Evolutionary conservation across 2,797 vertebrate genomes (phyloP), one percentile per base, ranked within the genome.

Genomic region (Numenius phaeopus): DNA sequence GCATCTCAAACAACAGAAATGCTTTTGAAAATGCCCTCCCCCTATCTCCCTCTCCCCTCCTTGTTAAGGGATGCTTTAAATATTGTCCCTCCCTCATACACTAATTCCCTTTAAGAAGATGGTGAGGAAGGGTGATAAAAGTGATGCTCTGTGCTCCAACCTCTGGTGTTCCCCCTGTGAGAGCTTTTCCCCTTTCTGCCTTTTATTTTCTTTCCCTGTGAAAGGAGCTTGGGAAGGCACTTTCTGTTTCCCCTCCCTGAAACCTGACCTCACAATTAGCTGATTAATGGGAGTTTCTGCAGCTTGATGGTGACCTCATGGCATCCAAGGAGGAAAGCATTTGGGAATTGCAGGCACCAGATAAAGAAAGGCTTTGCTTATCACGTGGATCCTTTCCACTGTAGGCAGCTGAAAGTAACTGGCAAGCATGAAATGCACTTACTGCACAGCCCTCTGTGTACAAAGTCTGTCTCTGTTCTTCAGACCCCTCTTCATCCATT

Each of bases 221-320:
- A 84, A 78, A 71, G 30, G 20, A 40, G 44, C 59, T 49, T 90
- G 46, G 73, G 40, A 71, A 73, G 58, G 54, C 2, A 2, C 50
- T 88, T 78, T 54, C 40, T 50, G 13, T 73, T 92, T 67, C 47
- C 14, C 42, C 22, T 20, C 30, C 21, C 82, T 77, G 93, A 84
- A 97, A 96, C 55, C 42, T 55, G 72, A 85, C 67, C 82, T 66
- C 44, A 26, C 9, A 80, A 54, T 39, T 49, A 69, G 62, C 59
- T 85, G 75, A 79, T 89, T 82, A 79, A 54, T 59, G 55, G 50
- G 34, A 50, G 23, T 70, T 89, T 80, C 82, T 70, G 84, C 75
- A 80, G 87, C 47, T 47, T 73, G 62, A 14, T 82, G 59, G 47
- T 87, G 84, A 85, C 64, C 78, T 94, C 67, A 44, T 34, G 59